Evolutionary conservation across 2,113 vertebrate genomes (phyloP).

Genomic region (Hemiprocne comata): DNA sequence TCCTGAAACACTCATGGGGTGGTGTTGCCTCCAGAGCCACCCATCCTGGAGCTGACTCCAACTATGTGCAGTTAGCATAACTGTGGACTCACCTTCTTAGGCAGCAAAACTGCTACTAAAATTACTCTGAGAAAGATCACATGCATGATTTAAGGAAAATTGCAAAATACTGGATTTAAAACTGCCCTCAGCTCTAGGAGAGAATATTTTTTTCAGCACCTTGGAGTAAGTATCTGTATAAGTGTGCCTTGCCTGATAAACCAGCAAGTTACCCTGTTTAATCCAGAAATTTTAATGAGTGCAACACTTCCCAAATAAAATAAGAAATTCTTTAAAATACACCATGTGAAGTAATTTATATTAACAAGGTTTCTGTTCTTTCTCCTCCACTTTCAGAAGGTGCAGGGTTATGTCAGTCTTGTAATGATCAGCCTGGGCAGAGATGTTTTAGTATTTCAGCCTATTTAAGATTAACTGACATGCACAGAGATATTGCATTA

Average conservation of each 20-base stretch:
- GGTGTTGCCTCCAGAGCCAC: neutral
- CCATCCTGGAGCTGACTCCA: neutral
- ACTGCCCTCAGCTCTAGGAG: neutral
- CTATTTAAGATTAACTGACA: constrained; percentile 49
- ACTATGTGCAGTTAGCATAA: neutral
- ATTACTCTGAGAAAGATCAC: neutral
- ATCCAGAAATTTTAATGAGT: neutral
- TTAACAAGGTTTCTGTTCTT: neutral
- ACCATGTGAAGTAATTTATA: neutral
- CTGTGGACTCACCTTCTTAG: neutral
- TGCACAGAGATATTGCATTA: constrained; percentile 34
- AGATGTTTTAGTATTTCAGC: neutral
- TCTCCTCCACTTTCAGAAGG: neutral
- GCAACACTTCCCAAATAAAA: neutral
- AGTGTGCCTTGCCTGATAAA: neutral
- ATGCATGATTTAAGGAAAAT: neutral
- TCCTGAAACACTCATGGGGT: accelerated
- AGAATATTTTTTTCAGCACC: neutral
- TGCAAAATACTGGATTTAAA: neutral
- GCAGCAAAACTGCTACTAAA: neutral
- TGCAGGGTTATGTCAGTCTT: neutral
- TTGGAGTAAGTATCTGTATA: neutral
- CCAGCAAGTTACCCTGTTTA: neutral
- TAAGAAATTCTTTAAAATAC: neutral
- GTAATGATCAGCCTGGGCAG: neutral